Evolutionary conservation across 2,888 invertebrate genomes (phyloP), one percentile per base, ranked within the genome.

Genomic region (Acleris cristana): DNA sequence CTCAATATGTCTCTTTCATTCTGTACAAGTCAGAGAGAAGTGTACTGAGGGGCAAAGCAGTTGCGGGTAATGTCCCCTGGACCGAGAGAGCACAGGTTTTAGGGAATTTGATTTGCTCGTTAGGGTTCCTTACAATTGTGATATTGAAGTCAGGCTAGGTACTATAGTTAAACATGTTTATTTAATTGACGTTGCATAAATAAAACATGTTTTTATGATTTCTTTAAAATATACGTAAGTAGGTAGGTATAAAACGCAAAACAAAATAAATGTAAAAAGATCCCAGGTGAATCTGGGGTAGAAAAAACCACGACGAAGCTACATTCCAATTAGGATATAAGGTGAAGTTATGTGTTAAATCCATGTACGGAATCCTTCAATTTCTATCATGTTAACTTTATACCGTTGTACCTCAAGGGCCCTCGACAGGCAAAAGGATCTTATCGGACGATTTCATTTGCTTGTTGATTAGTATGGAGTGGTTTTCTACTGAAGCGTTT

Each of bases 51-150:
- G 4, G 4, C 14, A 40, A 14, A 40, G 12, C 14, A 65, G 55
- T 51, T 4, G 21, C 16, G 3, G n/a, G 18, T 60, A 48, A 26
- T 18, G 56, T 56, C 19, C 19, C 44, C 51, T 23, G 61, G 61
- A 57, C 45, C 34, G 23, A 48, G 34, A 51, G 19, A 7, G 8
- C n/a, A 18, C 45, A 48, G 26, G 44, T 48, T 44, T 61, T 19
- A 23, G 30, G 14, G 61, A 55, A 65, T 61, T 62, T 66, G 52
- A 61, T 61, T 56, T 23, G 30, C 56, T 60, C 12, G 52, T 56
- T 60, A 60, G 61, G 61, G 66, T 7, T 66, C 66, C 61, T 34
- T 58, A 14, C 5, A 53, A n/a, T 2, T 16, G 8, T 0, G 14
- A 40, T 40, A 14, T 34, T 34, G 14, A 40, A 12, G 40, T 14